Evolutionary conservation across 2,888 invertebrate genomes (phyloP), one percentile per base, ranked within the genome.

Genomic region (Heliconius ismenius): DNA sequence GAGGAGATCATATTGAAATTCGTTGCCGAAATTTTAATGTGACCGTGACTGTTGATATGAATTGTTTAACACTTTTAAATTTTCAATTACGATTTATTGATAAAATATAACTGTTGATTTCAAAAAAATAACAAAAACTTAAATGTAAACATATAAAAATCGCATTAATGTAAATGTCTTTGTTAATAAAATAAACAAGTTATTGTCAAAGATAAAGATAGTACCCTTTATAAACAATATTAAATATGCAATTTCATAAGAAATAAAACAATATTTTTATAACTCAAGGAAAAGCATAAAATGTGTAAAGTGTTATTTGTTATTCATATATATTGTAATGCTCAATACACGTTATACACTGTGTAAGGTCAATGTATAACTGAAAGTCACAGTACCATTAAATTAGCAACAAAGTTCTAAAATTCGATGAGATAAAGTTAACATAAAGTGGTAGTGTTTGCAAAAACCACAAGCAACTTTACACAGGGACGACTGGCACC

Each of bases 381-480:
- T 70, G 75, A 75, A 78, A 77, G 63, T 75, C 76, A 79, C 77
- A 73, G 78, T 49, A 63, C 69, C 74, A 73, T 73, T 79, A 79
- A 80, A 81, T 79, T 79, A 75, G 70, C 72, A 76, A 74, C 69
- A 39, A 75, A 76, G 75, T 76, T 32, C 75, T 76, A 76, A 80
- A 82, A 87, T 86, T 86, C 80, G 84, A 86, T 86, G 84, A 82
- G 84, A 81, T 83, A 84, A 85, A 86, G 85, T 87, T 86, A 84
- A 83, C 82, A 83, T 82, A 82, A 83, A 82, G 81, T 82, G 82
- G 81, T 83, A 86, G 83, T 83, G 87, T 89, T 89, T 84, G 85
- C 85, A 89, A 91, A 91, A 91, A 90, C 91, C 91, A 83, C 89
- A 87, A 89, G 88, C 85, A 90, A 90, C 84, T 90, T 89, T 86